Conservation (phyloP, 1,140 invertebrate species). For the Cotesia chilonis region DNA sequence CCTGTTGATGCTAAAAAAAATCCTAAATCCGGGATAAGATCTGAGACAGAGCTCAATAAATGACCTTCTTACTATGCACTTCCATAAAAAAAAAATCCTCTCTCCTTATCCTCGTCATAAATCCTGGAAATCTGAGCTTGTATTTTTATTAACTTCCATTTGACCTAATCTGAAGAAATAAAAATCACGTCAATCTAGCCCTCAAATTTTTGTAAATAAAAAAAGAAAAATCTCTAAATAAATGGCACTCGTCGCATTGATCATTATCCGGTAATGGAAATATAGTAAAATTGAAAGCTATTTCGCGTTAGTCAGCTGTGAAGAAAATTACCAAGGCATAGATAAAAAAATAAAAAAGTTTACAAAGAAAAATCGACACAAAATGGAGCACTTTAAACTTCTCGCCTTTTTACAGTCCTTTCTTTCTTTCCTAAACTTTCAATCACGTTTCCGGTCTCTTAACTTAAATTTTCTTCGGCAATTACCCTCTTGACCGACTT, state of each 20-base stretch:
- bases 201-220: too few relatives aligned
- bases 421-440: slow-evolving; percentile 12
- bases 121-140: too few relatives aligned
- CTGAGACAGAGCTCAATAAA: too few relatives aligned
- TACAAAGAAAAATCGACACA: background rate
- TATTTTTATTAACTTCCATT: too few relatives aligned
- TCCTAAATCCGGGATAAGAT: too few relatives aligned
- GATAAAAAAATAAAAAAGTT: background rate
- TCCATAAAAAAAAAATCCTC: too few relatives aligned
- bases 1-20: too few relatives aligned
- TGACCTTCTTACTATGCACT: too few relatives aligned
- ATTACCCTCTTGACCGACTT: slow-evolving; percentile 26
- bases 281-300: slow-evolving; percentile 10
- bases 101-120: too few relatives aligned
- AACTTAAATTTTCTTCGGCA: background rate
- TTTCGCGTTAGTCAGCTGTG: background rate
- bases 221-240: background rate
- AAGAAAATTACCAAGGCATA: background rate
- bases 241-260: background rate
- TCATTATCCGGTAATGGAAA: background rate
- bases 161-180: too few relatives aligned
- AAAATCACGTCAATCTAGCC: too few relatives aligned
- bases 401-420: background rate
- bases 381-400: slow-evolving; percentile 24
- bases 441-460: slow-evolving; percentile 15